A percentile compares a stretch with the other conserved stretches of the same genome.
These are phyloP conservation scores for Amphibalanus amphitrite DNA, from an alignment of 1,140 invertebrate genomes.

Conservation along the genomic window DNA sequence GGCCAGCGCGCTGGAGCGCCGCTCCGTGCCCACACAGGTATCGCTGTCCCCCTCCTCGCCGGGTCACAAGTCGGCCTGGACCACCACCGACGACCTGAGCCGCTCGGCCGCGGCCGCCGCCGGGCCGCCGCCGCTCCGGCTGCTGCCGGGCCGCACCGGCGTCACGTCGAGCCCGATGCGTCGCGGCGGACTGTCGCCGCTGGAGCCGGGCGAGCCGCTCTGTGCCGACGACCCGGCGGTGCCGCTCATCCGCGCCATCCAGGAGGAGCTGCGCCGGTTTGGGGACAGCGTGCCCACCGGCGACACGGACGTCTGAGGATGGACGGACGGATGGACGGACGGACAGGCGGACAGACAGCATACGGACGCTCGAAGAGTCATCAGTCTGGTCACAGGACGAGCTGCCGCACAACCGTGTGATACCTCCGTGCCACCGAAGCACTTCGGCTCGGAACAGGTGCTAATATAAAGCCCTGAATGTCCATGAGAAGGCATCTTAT, in stretches of 20 bases:
- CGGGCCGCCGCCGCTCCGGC: neutral
- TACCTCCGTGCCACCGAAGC: too few species aligned
- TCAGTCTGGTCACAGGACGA: too few species aligned
- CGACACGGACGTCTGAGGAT: constrained; percentile 8
- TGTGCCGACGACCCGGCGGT: constrained; percentile 37
- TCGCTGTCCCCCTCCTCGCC: neutral
- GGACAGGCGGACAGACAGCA: too few species aligned
- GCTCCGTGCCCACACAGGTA: neutral
- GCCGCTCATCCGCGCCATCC: constrained; percentile 42
- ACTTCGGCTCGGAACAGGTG: too few species aligned
- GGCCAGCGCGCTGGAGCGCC: neutral
- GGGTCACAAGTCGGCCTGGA: neutral
- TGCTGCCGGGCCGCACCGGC: neutral
- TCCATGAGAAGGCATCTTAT: too few species aligned
- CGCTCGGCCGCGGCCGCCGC: too few species aligned
- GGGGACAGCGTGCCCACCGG: constrained; percentile 18
- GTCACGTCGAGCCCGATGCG: neutral
- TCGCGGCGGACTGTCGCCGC: neutral
- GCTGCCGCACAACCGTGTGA: too few species aligned
- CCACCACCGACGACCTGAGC: neutral
- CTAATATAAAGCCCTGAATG: too few species aligned
- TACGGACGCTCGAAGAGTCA: too few species aligned
- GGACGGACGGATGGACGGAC: too few species aligned
- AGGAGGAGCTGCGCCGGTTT: constrained; percentile 33
- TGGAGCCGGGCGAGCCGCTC: constrained; percentile 12